Conservation (phyloP, 1,140 invertebrate species). For the Zaprionus ornatus region DNA sequence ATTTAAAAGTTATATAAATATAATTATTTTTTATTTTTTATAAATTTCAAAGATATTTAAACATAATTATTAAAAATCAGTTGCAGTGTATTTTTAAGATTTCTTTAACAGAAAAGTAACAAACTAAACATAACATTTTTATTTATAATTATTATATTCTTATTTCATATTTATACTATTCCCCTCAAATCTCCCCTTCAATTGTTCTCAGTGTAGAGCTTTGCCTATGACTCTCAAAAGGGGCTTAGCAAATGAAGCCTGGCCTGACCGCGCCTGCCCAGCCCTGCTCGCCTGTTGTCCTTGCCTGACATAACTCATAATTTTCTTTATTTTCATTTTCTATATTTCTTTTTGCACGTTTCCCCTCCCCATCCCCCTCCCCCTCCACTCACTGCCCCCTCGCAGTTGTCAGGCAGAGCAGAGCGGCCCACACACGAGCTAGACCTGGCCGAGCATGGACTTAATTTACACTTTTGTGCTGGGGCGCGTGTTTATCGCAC, state of each 20-base stretch:
- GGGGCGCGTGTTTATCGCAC: conserved; percentile 78
- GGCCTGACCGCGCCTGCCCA: conserved; percentile 12
- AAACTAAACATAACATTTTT: not conserved
- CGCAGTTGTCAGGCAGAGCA: not conserved
- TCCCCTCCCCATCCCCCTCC: not conserved
- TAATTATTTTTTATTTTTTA: too few relatives aligned
- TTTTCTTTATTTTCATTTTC: conserved; percentile 52
- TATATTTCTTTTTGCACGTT: conserved; percentile 12
- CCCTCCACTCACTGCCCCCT: not conserved
- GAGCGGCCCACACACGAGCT: conserved; percentile 66
- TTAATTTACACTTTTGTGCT: conserved; percentile 81
- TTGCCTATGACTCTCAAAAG: conserved; percentile 28
- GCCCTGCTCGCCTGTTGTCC: conserved; percentile 52
- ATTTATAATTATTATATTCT: too few relatives aligned
- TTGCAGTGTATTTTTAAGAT: too few relatives aligned
- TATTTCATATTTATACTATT: conserved; percentile 18
- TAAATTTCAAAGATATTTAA: too few relatives aligned
- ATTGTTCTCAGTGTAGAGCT: conserved; percentile 13
- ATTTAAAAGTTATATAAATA: too few relatives aligned
- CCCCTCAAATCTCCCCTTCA: not conserved
- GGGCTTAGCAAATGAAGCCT: conserved; percentile 79
- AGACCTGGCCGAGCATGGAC: conserved; percentile 55
- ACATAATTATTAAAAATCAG: too few relatives aligned
- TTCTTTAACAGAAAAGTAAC: not conserved
- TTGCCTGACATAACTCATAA: conserved; percentile 79